phyloP scores from a whole-genome alignment of 2,888 invertebrate genomes.

The Leptinotarsa tumamoca region DNA sequence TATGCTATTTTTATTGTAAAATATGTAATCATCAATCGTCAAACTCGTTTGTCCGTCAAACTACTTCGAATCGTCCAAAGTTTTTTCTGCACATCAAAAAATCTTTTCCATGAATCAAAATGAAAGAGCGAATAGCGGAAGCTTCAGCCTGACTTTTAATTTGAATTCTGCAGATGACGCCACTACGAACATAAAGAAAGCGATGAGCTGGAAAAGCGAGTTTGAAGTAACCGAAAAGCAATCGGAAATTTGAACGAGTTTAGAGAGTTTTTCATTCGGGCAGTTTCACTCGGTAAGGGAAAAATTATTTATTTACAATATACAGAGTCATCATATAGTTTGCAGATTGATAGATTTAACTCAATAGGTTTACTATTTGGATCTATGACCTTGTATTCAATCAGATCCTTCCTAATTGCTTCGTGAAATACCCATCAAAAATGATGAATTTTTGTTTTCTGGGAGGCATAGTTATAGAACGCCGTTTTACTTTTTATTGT shows the following conservation, averaged over 20 bases:
- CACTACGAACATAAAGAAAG: not conserved
- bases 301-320: not conserved
- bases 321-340: too few relatives aligned
- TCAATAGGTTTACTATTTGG: too few relatives aligned
- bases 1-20: too few relatives aligned
- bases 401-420: too few relatives aligned
- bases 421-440: too few relatives aligned
- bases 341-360: too few relatives aligned
- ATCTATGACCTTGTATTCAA: too few relatives aligned
- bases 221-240: slow-evolving; percentile 5
- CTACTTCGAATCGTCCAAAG: not conserved
- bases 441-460: too few relatives aligned
- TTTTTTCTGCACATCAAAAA: not conserved
- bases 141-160: not conserved
- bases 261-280: not conserved
- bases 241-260: not conserved
- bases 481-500: too few relatives aligned
- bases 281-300: not conserved
- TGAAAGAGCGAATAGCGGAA: not conserved
- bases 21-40: too few relatives aligned
- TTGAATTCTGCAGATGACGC: slow-evolving; percentile 4
- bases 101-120: not conserved
- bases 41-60: not conserved
- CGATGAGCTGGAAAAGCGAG: slow-evolving; percentile 3
- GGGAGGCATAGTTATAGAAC: too few relatives aligned